phyloP scores from a whole-genome alignment of 2,797 vertebrate genomes.

The Percopsis omiscomaycus region DNA sequence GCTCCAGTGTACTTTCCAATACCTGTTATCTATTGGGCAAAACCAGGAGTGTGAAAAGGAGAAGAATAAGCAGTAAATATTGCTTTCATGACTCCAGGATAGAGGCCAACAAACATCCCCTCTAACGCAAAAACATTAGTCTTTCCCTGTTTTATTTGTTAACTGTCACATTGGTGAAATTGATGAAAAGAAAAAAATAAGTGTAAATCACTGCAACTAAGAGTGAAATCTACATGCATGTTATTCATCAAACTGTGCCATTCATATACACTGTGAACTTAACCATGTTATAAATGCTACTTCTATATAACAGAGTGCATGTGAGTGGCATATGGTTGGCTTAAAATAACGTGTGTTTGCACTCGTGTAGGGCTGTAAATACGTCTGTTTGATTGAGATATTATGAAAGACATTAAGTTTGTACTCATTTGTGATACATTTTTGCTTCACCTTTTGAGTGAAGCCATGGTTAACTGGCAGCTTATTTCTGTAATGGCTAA shows the following conservation, averaged over 20 bases:
- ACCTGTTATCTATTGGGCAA: constrained; percentile 2
- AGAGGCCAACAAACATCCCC: constrained; percentile 6
- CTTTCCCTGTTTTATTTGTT: constrained; percentile 12
- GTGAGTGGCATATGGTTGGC: constrained; percentile 14
- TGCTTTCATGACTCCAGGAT: constrained; percentile 12
- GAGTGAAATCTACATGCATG: constrained; percentile 39
- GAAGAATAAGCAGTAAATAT: not conserved
- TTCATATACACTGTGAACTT: constrained; percentile 30
- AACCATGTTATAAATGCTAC: constrained; percentile 28
- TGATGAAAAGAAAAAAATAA: constrained; percentile 20
- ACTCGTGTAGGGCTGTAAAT: not conserved
- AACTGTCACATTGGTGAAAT: constrained; percentile 11
- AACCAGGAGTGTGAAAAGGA: constrained; percentile 8
- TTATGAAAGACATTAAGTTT: not conserved
- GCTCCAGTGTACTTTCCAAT: constrained; percentile 30
- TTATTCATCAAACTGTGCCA: constrained; percentile 23
- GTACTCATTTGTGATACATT: not conserved
- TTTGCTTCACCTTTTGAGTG: not conserved
- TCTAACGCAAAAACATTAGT: constrained; percentile 24
- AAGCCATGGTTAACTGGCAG: not conserved
- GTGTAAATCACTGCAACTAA: constrained; percentile 10
- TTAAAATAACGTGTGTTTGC: constrained; percentile 20
- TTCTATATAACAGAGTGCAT: constrained; percentile 22
- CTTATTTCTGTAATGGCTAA: not conserved
- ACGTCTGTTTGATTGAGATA: not conserved